Conservation (phyloP, 2,888 invertebrate genomes). For the Cataglyphis rosenhaueri region DNA sequence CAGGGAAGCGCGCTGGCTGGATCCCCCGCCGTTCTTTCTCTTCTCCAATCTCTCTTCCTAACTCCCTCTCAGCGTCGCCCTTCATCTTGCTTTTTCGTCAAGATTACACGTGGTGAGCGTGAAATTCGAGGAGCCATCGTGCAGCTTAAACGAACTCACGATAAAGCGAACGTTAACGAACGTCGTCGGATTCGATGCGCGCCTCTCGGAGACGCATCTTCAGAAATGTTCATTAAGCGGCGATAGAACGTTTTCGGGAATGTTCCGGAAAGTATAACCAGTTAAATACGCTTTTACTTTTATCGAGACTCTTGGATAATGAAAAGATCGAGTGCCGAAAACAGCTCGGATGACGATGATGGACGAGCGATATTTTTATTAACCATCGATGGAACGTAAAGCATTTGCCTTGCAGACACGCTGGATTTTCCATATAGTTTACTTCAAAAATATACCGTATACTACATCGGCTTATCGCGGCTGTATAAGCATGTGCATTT, state of each 20-base stretch:
- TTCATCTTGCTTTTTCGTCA: conserved; percentile 37
- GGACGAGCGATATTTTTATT: conserved; percentile 50
- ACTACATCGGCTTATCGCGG: not conserved
- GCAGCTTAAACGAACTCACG: conserved; percentile 55
- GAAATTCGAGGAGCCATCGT: conserved; percentile 56
- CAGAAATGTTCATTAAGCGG: conserved; percentile 40
- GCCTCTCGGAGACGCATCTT: not conserved
- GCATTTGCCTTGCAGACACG: not conserved
- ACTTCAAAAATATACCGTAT: not conserved
- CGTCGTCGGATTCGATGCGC: conserved; percentile 27
- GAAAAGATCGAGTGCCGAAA: conserved; percentile 6
- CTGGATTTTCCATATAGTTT: conserved; percentile 10
- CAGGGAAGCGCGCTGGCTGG: conserved; percentile 33
- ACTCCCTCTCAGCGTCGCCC: conserved; percentile 22
- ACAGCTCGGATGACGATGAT: conserved; percentile 44
- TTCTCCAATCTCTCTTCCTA: not conserved
- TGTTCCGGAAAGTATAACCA: not conserved
- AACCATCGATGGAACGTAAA: conserved; percentile 33
- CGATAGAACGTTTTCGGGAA: conserved; percentile 14
- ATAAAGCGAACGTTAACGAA: conserved; percentile 52
- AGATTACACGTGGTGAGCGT: conserved; percentile 64
- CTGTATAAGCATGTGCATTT: not conserved
- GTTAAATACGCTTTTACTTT: conserved; percentile 39
- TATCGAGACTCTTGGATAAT: conserved; percentile 14
- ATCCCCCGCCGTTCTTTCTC: conserved; percentile 52